These are phyloP conservation scores for Campopleginae sp. DNA, from an alignment of 2,888 invertebrate species.

Conservation along the genomic window DNA sequence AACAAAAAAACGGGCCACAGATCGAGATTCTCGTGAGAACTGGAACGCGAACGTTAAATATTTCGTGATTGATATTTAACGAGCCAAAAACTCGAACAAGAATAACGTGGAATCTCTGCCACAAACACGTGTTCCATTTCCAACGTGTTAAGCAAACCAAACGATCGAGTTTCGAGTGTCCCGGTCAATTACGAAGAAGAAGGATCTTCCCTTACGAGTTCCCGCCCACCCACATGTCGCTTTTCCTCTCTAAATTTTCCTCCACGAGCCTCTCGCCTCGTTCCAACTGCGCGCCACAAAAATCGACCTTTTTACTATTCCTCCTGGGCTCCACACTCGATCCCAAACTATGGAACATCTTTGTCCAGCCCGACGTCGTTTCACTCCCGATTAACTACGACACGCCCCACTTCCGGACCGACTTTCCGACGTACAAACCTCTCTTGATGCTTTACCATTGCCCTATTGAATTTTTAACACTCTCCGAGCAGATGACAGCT, in stretches of 20 bases:
- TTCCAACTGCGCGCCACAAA: slow-evolving; percentile 11
- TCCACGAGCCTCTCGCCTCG: neutral
- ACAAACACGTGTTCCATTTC: slow-evolving; percentile 44
- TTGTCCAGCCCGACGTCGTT: slow-evolving; percentile 48
- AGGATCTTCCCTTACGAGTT: slow-evolving; percentile 38
- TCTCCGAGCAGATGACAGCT: slow-evolving; percentile 23
- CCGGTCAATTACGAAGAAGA: slow-evolving; percentile 60
- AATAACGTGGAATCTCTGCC: neutral
- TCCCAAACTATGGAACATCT: slow-evolving; percentile 33
- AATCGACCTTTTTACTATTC: slow-evolving; percentile 22
- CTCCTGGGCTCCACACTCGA: slow-evolving; percentile 53
- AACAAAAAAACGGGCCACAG: neutral
- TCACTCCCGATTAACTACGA: slow-evolving; percentile 68
- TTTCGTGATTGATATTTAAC: slow-evolving; percentile 64
- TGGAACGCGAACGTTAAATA: slow-evolving; percentile 41
- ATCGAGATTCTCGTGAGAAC: slow-evolving; percentile 53
- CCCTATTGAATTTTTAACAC: slow-evolving; percentile 36
- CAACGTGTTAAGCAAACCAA: slow-evolving; percentile 6
- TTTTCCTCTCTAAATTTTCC: slow-evolving; percentile 12
- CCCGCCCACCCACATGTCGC: slow-evolving; percentile 57
- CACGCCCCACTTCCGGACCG: slow-evolving; percentile 64
- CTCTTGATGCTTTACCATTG: neutral
- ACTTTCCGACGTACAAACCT: neutral
- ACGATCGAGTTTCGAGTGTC: slow-evolving; percentile 47
- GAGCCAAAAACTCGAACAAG: slow-evolving; percentile 37